Conservation (phyloP, 2,888 invertebrate genomes). For the Drosophila affinis region DNA sequence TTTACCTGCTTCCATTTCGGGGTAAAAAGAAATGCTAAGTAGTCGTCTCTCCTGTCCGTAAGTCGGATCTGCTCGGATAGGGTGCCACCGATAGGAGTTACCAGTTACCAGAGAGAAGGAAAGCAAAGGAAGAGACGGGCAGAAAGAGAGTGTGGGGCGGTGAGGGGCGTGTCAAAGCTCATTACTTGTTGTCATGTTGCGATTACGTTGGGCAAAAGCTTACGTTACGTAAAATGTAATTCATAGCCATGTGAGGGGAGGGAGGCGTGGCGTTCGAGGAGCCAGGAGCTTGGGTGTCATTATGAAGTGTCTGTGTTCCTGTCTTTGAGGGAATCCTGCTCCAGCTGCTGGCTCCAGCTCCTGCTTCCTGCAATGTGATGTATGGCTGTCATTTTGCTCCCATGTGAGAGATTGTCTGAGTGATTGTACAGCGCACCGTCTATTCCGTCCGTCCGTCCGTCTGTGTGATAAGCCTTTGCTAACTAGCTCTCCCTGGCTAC, state of each 20-base stretch:
- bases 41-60: slow-evolving; percentile 27
- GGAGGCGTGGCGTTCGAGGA: too few relatives aligned
- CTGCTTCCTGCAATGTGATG: slow-evolving; percentile 44
- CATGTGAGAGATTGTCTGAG: slow-evolving; percentile 40
- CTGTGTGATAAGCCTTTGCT: slow-evolving; percentile 65
- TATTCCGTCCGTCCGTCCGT: background rate
- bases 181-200: slow-evolving; percentile 67
- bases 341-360: slow-evolving; percentile 16
- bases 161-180: slow-evolving; percentile 38
- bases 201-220: slow-evolving; percentile 61
- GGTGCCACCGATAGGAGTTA: slow-evolving; percentile 3
- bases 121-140: background rate
- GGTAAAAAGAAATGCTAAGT: slow-evolving; percentile 48
- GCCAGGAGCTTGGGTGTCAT: slow-evolving; percentile 43
- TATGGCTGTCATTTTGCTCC: slow-evolving; percentile 72
- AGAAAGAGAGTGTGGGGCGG: background rate
- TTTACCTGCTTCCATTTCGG: slow-evolving; percentile 21
- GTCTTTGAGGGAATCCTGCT: slow-evolving; percentile 39
- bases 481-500: slow-evolving; percentile 62
- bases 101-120: background rate
- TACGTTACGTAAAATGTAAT: slow-evolving; percentile 65
- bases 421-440: slow-evolving; percentile 28
- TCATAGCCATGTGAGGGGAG: slow-evolving; percentile 43
- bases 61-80: slow-evolving; percentile 27
- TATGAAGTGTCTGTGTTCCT: slow-evolving; percentile 62